These are phyloP conservation scores for Actinostola sp. DNA, from an alignment of 92 coral and sea anemone genomes.

Conservation along the genomic window DNA sequence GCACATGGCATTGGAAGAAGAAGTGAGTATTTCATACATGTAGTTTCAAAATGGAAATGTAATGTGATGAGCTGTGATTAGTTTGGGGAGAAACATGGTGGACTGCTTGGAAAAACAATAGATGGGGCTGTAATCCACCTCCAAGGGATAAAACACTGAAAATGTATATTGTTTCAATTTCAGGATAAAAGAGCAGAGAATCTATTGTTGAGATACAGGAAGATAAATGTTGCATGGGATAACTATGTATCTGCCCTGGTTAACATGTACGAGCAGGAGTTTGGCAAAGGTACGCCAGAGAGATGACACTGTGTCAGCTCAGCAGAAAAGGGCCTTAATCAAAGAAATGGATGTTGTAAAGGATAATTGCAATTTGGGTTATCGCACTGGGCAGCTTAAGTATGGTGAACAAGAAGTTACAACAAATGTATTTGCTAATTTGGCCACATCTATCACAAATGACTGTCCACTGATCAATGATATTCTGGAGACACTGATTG, in stretches of 20 bases:
- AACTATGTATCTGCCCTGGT: slow-evolving; percentile 20
- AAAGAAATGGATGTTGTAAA: slow-evolving; percentile 15
- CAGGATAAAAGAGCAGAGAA: slow-evolving; percentile 4
- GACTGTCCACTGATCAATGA: slow-evolving; percentile 45
- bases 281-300: not conserved
- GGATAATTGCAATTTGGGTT: slow-evolving; percentile 3
- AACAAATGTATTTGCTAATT: not conserved
- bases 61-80: no score
- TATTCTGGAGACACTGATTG: slow-evolving; percentile 30
- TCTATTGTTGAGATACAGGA: slow-evolving; percentile 11
- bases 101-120: no score
- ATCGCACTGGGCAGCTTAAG: slow-evolving; percentile 16
- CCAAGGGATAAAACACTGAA: no score
- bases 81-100: no score
- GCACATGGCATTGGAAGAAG: not conserved
- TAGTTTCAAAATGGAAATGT: no score
- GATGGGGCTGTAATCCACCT: no score
- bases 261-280: slow-evolving; percentile 16
- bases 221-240: slow-evolving; percentile 15
- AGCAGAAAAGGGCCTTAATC: not conserved
- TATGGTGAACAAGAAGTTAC: slow-evolving; percentile 11
- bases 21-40: not conserved
- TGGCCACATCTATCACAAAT: slow-evolving; percentile 4
- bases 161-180: not conserved
- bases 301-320: not conserved